Base-by-base conservation (phyloP, 2,113 vertebrate species). In the Amazona vittata region DNA sequence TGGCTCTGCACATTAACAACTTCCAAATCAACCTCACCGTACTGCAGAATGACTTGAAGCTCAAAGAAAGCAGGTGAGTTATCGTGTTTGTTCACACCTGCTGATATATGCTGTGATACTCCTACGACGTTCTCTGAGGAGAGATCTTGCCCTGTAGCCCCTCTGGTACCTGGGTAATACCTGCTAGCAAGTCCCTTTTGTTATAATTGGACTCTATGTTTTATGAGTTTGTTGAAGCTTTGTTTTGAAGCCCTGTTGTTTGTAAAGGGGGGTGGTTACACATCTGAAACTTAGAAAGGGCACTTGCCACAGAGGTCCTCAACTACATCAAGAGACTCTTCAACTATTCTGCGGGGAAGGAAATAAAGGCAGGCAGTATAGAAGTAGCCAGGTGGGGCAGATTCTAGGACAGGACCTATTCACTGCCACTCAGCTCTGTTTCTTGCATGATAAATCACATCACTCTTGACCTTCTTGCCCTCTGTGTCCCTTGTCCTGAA, bases 31-130 rank as follows among this genome's bases (percentile, higher is more conserved):
- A 98, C 76, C 97, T 98, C 90, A 98, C 98, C 0, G 0, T 97
- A 53, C 86, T 98, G 80, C 98, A 98, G 94, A 97, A 98, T 10
- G 98, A 98, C 94, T 10, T 98, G 96, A 98, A 97, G 84, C 95
- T 98, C 49, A 83, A 93, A 10, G 98, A 98, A 69, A 98, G 87
- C 83, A 98, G 97, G 98, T 98, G 80, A 97, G 98, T 14, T 10
- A 1, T 13, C 1, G 2, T 41, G 10, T 22, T 49, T 13, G 2
- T 31, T 69, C 16, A 19, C 28, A 8, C 8, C 35, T 50, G 17
- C 28, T 17, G 2, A 44, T 33, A n/a, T 49, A 12, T 43, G 19
- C 28, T 17, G 2, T 41, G 37, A n/a, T 49, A 10, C 29, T 77
- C 24, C 12, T n/a, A 1, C 6, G 25, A 6, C 15, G 5, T 31